Base-by-base conservation (phyloP, 92 coral and sea anemone genomes). In the Epizoanthus fatuus region DNA sequence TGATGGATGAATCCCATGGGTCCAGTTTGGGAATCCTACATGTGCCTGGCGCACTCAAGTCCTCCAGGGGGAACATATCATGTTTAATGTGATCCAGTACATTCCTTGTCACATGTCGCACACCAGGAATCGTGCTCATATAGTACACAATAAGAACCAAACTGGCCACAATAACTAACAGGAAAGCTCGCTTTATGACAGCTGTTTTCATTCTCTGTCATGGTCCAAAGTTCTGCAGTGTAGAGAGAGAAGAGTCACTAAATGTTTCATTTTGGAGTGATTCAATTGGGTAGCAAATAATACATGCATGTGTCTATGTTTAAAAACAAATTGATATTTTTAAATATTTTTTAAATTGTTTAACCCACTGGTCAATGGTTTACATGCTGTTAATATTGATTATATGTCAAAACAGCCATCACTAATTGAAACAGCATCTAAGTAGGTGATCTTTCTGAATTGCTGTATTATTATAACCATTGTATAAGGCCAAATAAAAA, bases 1-100 rank as follows among this genome's bases (percentile, higher is more conserved):
- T 74, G 60, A 74, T 74, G 16, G 79, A 74, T 4, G 64, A 19
- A 74, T 74, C 79, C 79, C 79, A 74, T 4, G 79, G 79, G 17
- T 74, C 79, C 64, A 53, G 64, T 35, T 1, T 38, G 19, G 79
- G 79, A 22, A 74, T 74, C 62, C 62, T 53, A 53, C 79, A 74
- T 3, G 56, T 22, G 2, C 79, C 79, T 6, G 79, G 79, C 1
- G 63, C 79, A 54, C 63, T 74, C 79, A 74, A 55, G 64, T 74
- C 79, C 35, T 74, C 79, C 7, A 74, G 45, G 5, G 79, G 79
- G 6, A 74, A 14, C 62, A 74, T 10, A 25, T 74, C 79, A 29
- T 74, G 79, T 19, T 74, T 74, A 20, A 74, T 2, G 45, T 74
- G 79, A 25, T 74, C 63, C 47, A 74, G 0, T 19, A 74, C 16